Evolutionary conservation across 2,888 invertebrate genomes (phyloP).

Genomic region (Drosophila recens): DNA sequence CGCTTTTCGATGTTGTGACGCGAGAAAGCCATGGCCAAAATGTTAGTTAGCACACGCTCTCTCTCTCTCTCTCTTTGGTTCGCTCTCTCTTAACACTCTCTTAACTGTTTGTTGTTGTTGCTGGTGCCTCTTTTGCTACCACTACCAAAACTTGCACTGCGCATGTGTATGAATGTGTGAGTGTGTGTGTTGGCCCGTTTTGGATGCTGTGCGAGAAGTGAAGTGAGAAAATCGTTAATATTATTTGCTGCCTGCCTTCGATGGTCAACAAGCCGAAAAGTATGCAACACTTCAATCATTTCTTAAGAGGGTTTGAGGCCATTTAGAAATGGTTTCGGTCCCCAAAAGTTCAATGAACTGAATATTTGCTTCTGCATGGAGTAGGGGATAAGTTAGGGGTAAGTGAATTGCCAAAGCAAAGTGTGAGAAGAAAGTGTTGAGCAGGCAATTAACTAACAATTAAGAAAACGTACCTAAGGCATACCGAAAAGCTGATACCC

Average conservation of each 20-base stretch:
- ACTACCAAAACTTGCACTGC: constrained; percentile 70
- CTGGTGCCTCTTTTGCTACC: constrained; percentile 56
- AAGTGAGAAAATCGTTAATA: constrained; percentile 78
- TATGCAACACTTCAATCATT: constrained; percentile 51
- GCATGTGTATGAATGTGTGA: constrained; percentile 47
- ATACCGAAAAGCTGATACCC: not conserved
- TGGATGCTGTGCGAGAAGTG: constrained; percentile 65
- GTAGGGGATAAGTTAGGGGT: constrained; percentile 6
- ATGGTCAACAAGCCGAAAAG: constrained; percentile 53
- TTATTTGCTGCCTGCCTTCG: constrained; percentile 47
- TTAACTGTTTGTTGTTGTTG: constrained; percentile 39
- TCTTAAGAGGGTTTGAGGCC: constrained; percentile 34
- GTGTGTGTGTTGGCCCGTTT: constrained; percentile 48
- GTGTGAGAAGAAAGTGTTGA: constrained; percentile 6
- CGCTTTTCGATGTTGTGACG: constrained; percentile 84
- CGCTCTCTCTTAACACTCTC: constrained; percentile 42
- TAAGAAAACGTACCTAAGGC: not conserved
- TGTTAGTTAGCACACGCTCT: not conserved
- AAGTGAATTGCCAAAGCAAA: constrained; percentile 3
- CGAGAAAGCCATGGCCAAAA: constrained; percentile 80
- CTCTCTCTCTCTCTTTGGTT: constrained; percentile 32
- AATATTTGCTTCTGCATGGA: not conserved
- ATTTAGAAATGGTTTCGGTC: constrained; percentile 31
- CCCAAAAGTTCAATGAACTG: constrained; percentile 58
- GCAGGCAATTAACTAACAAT: constrained; percentile 2